A percentile compares a stretch with the other conserved stretches of the same genome.
Evolutionary conservation across 2,797 vertebrate genomes (phyloP).

Genomic region (Pipistrellus pipistrellus): DNA sequence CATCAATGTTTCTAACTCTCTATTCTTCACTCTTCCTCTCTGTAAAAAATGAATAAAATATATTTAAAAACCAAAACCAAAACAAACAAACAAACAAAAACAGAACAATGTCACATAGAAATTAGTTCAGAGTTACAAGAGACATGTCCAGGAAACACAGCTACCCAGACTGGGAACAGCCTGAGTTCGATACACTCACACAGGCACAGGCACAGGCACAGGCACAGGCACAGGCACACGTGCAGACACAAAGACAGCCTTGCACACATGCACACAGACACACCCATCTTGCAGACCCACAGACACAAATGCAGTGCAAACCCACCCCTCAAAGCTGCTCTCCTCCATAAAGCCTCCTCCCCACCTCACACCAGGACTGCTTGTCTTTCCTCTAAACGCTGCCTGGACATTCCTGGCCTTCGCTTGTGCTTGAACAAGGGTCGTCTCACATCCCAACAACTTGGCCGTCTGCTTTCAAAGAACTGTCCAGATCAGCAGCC

Average conservation of each 20-base stretch:
- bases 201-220: neutral
- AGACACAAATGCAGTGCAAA: neutral
- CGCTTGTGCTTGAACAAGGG: neutral
- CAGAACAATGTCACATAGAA: neutral
- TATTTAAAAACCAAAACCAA: too few relatives aligned
- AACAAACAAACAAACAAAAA: too few relatives aligned
- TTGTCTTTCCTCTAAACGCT: slow-evolving; percentile 16
- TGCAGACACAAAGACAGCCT: neutral
- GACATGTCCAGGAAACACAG: neutral
- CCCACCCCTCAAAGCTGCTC: neutral
- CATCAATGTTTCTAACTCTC: too few relatives aligned
- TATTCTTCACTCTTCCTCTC: too few relatives aligned
- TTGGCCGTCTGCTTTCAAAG: slow-evolving; percentile 17
- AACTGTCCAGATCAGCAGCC: neutral
- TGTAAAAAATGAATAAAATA: too few relatives aligned
- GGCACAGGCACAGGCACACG: neutral
- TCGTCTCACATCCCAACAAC: neutral
- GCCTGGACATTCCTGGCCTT: neutral
- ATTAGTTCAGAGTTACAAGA: neutral
- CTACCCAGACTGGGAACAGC: neutral
- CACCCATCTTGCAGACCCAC: neutral
- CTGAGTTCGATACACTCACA: neutral
- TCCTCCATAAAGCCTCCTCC: neutral
- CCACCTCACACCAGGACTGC: neutral
- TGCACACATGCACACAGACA: neutral